A percentile compares a stretch with the other conserved stretches of the same genome.
Conservation (phyloP, 2,888 invertebrate species). For the Mechanitis mazaeus region DNA sequence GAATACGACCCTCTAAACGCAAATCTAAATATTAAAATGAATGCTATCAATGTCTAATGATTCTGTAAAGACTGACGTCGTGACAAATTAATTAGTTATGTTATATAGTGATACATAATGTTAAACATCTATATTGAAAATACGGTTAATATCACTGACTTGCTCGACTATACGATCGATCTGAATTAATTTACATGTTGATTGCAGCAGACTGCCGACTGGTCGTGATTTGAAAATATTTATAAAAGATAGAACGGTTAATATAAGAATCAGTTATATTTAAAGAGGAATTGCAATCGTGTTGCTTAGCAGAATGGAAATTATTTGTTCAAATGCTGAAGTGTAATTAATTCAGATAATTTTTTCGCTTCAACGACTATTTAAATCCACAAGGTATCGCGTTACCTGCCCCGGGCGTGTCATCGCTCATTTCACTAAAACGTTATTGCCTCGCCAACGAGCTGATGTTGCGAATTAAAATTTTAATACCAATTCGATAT, state of each 20-base stretch:
- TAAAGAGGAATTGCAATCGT: neutral
- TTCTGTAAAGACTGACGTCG: slow-evolving; percentile 33
- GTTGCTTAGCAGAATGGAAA: slow-evolving; percentile 16
- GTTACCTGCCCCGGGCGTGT: slow-evolving; percentile 57
- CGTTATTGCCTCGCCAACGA: slow-evolving; percentile 53
- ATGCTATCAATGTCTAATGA: too few species aligned
- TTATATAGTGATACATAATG: slow-evolving; percentile 50
- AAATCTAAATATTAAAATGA: too few species aligned
- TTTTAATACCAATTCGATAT: slow-evolving; percentile 55
- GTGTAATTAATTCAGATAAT: slow-evolving; percentile 58
- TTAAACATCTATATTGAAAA: slow-evolving; percentile 55
- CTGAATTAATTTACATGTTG: slow-evolving; percentile 72
- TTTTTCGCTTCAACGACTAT: slow-evolving; percentile 66
- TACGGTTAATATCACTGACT: slow-evolving; percentile 66
- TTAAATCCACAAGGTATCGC: slow-evolving; percentile 55
- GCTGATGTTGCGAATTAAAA: slow-evolving; percentile 46
- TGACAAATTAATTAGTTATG: slow-evolving; percentile 52
- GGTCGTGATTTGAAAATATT: slow-evolving; percentile 36
- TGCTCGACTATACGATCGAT: slow-evolving; percentile 66
- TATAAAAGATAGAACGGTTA: too few species aligned
- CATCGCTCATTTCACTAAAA: slow-evolving; percentile 61
- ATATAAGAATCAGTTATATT: too few species aligned
- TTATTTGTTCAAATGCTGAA: slow-evolving; percentile 35
- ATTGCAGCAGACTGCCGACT: slow-evolving; percentile 60
- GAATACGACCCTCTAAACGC: too few species aligned